phyloP scores from a whole-genome alignment of 2,888 invertebrate genomes.

The Diadegma fenestrale region DNA sequence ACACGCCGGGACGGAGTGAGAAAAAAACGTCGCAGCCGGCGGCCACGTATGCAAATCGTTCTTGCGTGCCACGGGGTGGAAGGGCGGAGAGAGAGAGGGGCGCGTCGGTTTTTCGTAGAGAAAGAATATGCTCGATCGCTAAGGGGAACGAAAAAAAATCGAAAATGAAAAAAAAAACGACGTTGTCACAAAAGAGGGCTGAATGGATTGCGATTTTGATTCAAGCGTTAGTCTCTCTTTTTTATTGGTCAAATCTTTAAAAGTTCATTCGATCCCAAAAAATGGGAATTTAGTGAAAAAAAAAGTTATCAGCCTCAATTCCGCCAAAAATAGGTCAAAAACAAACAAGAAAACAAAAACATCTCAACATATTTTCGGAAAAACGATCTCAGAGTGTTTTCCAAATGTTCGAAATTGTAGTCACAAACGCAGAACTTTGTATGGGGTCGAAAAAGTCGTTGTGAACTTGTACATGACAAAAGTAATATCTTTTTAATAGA shows the following conservation, averaged over 20 bases:
- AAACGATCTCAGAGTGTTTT: background rate
- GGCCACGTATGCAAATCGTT: conserved; percentile 77
- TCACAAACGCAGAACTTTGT: background rate
- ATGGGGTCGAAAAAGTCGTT: background rate
- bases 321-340: background rate
- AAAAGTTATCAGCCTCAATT: background rate
- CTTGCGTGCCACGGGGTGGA: conserved; percentile 72
- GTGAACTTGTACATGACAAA: background rate
- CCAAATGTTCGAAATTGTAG: background rate
- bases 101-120: conserved; percentile 55
- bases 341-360: background rate
- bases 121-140: conserved; percentile 15
- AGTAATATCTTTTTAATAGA: conserved; percentile 30
- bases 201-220: background rate
- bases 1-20: conserved; percentile 33
- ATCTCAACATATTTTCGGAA: background rate
- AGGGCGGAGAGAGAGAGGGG: conserved; percentile 43
- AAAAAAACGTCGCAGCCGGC: conserved; percentile 75
- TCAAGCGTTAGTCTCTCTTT: background rate
- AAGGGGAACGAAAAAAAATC: conserved; percentile 12
- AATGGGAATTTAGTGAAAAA: background rate
- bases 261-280: background rate
- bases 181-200: conserved; percentile 21
- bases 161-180: conserved; percentile 20
- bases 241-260: background rate